Base-by-base conservation (phyloP, 2,113 vertebrate species). In the Rostratula benghalensis region DNA sequence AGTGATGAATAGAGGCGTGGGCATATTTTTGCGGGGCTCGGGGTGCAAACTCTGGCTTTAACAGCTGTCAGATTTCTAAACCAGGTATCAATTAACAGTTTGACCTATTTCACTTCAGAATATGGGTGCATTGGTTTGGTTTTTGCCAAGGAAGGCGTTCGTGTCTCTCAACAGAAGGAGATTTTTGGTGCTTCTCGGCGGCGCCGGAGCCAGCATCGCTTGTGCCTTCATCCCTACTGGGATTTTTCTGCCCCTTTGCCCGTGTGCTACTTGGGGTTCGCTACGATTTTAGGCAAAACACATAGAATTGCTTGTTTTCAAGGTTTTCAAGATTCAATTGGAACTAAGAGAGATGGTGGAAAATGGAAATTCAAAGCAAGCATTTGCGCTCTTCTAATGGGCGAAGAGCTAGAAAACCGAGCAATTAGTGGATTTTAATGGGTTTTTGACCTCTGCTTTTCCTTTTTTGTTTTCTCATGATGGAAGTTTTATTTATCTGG, bases 181-280 rank as follows among this genome's bases (percentile, higher is more conserved):
- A 57, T 12, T 25, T 53, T 65, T 9, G 33, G 51, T 20, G 46
- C 13, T 59, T 39, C 0, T 4, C 13, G 37, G 35, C 18, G 10
- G 16, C 1, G 4, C 57, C 1, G 3, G 22, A 4, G 17, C 8
- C 18, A 9, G n/a, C 48, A 25, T 43, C 11, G 2, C 27, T 51
- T 21, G 11, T 43, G 45, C 31, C 50, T 53, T 59, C 24, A 23
- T 14, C 43, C 33, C 7, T 9, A 1, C 30, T 46, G 46, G 23
- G 3, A n/a, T 27, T 54, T 60, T 28, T 24, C 14, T 41, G 5
- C 46, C 45, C 31, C 31, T 65, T 78, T 43, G 53, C 61, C 4
- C 8, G 3, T 18, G 21, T 22, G 15, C 30, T 35, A 21, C 11
- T 28, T 24, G 45, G 5, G 6, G 5, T 48, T 78, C 35, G 19